Conservation (phyloP, 1,140 invertebrate genomes). For the Drosophila quadrilineata region DNA sequence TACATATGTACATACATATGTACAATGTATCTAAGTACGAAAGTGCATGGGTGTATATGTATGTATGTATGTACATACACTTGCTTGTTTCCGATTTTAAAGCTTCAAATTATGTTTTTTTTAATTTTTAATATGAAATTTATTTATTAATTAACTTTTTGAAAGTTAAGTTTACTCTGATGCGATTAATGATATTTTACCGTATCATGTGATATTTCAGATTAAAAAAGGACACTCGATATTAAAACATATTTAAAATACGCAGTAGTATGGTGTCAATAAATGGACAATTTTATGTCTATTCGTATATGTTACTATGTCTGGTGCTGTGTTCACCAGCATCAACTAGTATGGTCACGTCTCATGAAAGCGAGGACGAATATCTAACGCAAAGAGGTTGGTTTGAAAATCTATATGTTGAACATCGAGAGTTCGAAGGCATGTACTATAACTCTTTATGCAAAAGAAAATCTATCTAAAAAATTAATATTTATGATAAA, state of each 20-base stretch:
- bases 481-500: no score
- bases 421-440: no score
- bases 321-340: constrained; percentile 9
- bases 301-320: constrained; percentile 24
- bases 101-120: neutral
- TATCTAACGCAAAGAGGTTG: constrained; percentile 71
- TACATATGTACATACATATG: neutral
- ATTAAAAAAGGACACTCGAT: neutral
- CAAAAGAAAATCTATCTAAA: no score
- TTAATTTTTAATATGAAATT: no score
- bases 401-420: neutral
- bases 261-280: constrained; percentile 14
- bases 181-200: no score
- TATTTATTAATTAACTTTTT: neutral
- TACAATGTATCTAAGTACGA: neutral
- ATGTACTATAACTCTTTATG: no score
- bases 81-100: no score
- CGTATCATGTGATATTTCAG: no score
- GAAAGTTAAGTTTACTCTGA: no score
- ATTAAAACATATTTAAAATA: neutral
- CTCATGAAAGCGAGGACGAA: constrained; percentile 74
- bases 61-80: no score
- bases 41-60: no score
- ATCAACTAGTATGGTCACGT: constrained; percentile 27
- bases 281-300: constrained; percentile 2